phyloP scores from a whole-genome alignment of 2,888 invertebrate genomes.

The Toxonevra muliebris region DNA sequence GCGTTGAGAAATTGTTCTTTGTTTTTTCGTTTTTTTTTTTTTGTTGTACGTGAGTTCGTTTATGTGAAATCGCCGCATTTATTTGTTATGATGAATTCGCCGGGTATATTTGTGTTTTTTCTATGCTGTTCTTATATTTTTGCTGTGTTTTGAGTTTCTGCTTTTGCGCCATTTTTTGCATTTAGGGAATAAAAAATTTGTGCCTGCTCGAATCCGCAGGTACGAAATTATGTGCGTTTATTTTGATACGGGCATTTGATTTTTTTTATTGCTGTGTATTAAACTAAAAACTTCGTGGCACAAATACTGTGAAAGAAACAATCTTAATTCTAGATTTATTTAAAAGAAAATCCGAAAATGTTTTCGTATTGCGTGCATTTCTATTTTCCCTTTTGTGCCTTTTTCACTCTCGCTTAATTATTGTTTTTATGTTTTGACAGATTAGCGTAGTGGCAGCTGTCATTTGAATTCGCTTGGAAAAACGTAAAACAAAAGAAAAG shows the following conservation, averaged over 20 bases:
- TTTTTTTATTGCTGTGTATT: too few species aligned
- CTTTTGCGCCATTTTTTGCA: not conserved
- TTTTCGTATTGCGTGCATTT: too few species aligned
- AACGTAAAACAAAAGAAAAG: constrained; percentile 28
- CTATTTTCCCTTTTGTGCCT: constrained; percentile 25
- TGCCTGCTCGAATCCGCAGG: too few species aligned
- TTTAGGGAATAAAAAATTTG: too few species aligned
- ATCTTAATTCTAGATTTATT: too few species aligned
- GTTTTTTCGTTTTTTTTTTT: constrained; percentile 49
- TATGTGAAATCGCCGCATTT: constrained; percentile 57
- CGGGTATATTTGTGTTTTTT: constrained; percentile 49
- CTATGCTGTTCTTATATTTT: constrained; percentile 46
- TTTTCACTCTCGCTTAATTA: constrained; percentile 26
- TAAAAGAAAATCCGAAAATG: too few species aligned
- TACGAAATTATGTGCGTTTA: not conserved
- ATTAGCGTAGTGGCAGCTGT: constrained; percentile 37
- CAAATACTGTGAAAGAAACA: too few species aligned
- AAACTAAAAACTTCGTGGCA: too few species aligned
- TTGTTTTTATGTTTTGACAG: constrained; percentile 38
- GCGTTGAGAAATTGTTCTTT: constrained; percentile 8
- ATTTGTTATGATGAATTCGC: constrained; percentile 55
- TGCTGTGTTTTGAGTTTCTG: too few species aligned
- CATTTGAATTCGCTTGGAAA: constrained; percentile 34
- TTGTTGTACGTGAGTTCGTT: constrained; percentile 23
- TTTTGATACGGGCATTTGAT: too few species aligned